Conservation (phyloP, 2,113 vertebrate species). For the Tautogolabrus adspersus region DNA sequence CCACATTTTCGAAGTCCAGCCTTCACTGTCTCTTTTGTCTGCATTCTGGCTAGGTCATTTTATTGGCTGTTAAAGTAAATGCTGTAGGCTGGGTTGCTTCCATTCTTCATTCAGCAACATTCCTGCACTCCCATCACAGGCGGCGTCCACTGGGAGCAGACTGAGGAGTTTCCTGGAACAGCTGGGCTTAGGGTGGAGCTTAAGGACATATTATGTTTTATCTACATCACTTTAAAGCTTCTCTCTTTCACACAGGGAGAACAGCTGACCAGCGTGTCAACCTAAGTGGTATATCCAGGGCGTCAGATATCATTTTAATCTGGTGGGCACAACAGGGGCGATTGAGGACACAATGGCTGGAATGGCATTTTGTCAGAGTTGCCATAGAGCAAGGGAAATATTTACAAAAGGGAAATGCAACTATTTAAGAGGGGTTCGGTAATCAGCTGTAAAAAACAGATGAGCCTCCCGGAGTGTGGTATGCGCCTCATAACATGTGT, state of each 20-base stretch:
- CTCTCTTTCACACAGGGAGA: background rate
- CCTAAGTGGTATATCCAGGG: conserved; percentile 20
- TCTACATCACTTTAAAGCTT: conserved; percentile 32
- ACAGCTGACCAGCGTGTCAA: conserved; percentile 24
- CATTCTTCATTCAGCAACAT: conserved; percentile 55
- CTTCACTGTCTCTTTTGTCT: conserved; percentile 27
- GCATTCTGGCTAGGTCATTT: conserved; percentile 30
- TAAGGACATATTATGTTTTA: conserved; percentile 17
- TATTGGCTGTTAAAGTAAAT: conserved; percentile 47
- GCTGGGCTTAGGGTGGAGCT: background rate
- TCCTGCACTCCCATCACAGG: conserved; percentile 38
- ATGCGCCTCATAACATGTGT: conserved; percentile 31
- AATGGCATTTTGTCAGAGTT: conserved; percentile 56
- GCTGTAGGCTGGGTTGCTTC: conserved; percentile 11
- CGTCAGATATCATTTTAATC: conserved; percentile 29
- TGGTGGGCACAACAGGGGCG: conserved; percentile 1
- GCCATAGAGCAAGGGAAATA: conserved; percentile 67
- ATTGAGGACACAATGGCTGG: conserved; percentile 51
- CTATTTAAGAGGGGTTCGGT: conserved; percentile 58
- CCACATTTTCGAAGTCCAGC: background rate
- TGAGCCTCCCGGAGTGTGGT: conserved; percentile 26
- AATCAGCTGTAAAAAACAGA: conserved; percentile 35
- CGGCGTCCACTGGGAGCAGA: conserved; percentile 7
- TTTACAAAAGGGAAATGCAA: conserved; percentile 49
- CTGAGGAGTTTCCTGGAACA: conserved; percentile 39